Percentiles rank a stretch among this genome's conserved stretches.
Conservation (phyloP, 2,113 vertebrate genomes). For the Romanogobio albipinnatus region DNA sequence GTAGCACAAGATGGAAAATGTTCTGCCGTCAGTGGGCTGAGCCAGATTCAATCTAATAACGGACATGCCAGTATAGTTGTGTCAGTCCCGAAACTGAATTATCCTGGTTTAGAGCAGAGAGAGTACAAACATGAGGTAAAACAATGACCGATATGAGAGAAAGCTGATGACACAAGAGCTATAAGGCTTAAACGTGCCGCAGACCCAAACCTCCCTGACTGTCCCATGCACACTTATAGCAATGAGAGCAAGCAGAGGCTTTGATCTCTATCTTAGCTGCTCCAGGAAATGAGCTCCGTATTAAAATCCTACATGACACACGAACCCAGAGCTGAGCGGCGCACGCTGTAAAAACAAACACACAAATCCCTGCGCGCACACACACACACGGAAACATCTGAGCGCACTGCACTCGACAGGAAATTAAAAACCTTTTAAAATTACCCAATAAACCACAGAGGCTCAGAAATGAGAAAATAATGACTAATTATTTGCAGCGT, state of each 20-base stretch:
- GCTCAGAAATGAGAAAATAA: slow-evolving; percentile 56
- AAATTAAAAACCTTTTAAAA: slow-evolving; percentile 65
- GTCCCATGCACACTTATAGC: slow-evolving; percentile 45
- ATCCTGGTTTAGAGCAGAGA: slow-evolving; percentile 25
- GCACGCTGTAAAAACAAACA: slow-evolving; percentile 60
- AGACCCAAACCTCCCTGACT: slow-evolving; percentile 13
- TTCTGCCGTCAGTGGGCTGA: slow-evolving; percentile 21
- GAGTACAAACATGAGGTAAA: slow-evolving; percentile 33
- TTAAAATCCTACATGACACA: slow-evolving; percentile 61
- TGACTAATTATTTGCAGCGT: slow-evolving; percentile 41
- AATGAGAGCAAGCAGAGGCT: slow-evolving; percentile 37
- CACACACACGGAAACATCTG: slow-evolving; percentile 4
- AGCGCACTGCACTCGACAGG: slow-evolving; percentile 53
- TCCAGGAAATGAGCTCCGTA: slow-evolving; percentile 61
- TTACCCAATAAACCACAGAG: slow-evolving; percentile 57
- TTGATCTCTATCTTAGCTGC: slow-evolving; percentile 58
- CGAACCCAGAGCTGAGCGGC: slow-evolving; percentile 52
- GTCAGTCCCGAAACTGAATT: slow-evolving; percentile 47
- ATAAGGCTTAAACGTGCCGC: background rate
- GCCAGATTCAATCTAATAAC: slow-evolving; percentile 41
- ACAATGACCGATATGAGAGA: slow-evolving; percentile 27
- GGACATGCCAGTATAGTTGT: slow-evolving; percentile 49
- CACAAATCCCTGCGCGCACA: slow-evolving; percentile 51
- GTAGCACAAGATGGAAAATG: slow-evolving; percentile 1
- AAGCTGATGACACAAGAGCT: slow-evolving; percentile 24